Evolutionary conservation across 2,797 vertebrate genomes (phyloP).

Genomic region (Ptychobarbus kaznakovi): DNA sequence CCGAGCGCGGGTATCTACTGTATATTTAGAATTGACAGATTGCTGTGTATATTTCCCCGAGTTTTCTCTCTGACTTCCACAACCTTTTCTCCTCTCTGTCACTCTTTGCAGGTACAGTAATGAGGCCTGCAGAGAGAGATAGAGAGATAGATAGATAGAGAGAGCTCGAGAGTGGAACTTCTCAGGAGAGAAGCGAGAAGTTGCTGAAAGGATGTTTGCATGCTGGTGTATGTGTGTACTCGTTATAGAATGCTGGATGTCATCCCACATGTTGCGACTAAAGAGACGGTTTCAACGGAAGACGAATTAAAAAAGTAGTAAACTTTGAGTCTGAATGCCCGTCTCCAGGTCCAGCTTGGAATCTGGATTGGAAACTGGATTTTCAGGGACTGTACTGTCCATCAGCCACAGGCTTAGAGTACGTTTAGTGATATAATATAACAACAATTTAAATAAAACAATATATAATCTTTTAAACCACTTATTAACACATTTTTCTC

Average conservation of each 20-base stretch:
- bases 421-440: not conserved
- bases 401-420: not conserved
- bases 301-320: not conserved
- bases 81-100: conserved; percentile 52
- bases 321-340: not conserved
- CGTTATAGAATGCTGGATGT: conserved; percentile 12
- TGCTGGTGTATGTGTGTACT: conserved; percentile 15
- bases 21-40: conserved; percentile 56
- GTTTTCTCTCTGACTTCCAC: conserved; percentile 53
- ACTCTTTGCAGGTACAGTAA: conserved; percentile 56
- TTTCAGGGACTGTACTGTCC: not conserved
- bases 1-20: conserved; percentile 31
- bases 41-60: conserved; percentile 50
- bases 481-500: not conserved
- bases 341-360: not conserved
- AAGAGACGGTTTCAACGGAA: not conserved
- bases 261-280: conserved; percentile 21
- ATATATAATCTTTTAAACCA: not conserved
- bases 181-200: conserved; percentile 48
- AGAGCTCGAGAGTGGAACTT: conserved; percentile 35
- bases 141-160: conserved; percentile 33
- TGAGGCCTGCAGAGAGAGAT: conserved; percentile 61
- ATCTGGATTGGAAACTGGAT: not conserved
- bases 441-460: too few species aligned
- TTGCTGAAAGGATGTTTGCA: conserved; percentile 22